These are phyloP conservation scores for Prinia subflava DNA, from an alignment of 2,113 vertebrate species.

Conservation along the genomic window DNA sequence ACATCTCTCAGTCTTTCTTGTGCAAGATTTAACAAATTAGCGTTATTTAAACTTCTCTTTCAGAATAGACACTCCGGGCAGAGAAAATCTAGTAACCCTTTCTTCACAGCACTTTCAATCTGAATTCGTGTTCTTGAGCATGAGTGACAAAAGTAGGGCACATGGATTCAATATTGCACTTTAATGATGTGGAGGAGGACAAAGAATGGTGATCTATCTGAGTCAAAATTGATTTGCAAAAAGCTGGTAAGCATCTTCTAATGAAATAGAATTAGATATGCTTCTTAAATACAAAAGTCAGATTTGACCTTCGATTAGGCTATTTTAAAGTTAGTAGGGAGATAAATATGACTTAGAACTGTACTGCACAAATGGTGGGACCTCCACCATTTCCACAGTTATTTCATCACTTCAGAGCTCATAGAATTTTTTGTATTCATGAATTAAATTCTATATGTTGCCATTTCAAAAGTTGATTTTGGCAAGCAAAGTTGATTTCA, in stretches of 20 bases:
- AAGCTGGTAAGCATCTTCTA: neutral
- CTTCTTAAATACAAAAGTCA: constrained; percentile 33
- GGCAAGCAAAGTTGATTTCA: neutral
- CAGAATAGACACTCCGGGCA: neutral
- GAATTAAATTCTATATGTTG: neutral
- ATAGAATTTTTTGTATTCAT: neutral
- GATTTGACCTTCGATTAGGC: constrained; percentile 3
- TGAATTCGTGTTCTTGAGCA: neutral
- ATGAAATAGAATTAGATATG: constrained; percentile 37
- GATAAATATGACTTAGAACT: neutral
- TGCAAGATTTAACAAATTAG: neutral
- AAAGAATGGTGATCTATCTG: constrained; percentile 21
- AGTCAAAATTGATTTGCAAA: constrained; percentile 43
- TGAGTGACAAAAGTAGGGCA: constrained; percentile 55
- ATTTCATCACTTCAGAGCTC: neutral
- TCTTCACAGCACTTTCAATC: neutral
- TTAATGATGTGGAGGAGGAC: constrained; percentile 30
- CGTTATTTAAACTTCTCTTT: neutral
- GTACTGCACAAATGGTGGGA: neutral
- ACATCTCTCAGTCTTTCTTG: neutral
- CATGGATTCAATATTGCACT: neutral
- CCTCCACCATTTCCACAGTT: too few relatives aligned
- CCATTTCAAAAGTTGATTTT: neutral
- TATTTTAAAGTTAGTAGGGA: constrained; percentile 19
- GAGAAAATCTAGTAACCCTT: neutral